These are phyloP conservation scores for Argyra leucocephala DNA, from an alignment of 2,888 invertebrate species.

Conservation along the genomic window DNA sequence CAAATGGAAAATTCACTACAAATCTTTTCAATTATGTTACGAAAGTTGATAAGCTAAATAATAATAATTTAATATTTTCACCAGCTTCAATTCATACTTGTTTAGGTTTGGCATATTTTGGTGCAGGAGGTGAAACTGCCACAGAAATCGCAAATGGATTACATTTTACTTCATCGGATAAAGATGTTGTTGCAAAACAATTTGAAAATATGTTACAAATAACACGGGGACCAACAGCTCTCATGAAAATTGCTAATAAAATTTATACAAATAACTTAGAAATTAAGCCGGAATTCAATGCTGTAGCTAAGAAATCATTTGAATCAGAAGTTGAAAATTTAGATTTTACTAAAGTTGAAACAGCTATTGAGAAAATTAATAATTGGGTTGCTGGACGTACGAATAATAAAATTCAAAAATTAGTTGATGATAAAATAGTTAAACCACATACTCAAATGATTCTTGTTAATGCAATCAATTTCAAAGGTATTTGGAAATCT, in stretches of 20 bases:
- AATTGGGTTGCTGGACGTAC: slow-evolving; percentile 72
- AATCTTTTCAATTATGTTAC: too few species aligned
- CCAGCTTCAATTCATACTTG: slow-evolving; percentile 57
- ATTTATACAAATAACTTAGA: slow-evolving; percentile 54
- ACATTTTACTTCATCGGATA: slow-evolving; percentile 25
- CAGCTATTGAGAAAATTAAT: slow-evolving; percentile 58
- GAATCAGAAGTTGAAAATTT: slow-evolving; percentile 53
- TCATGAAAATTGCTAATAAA: slow-evolving; percentile 62
- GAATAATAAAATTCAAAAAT: slow-evolving; percentile 67
- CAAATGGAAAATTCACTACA: too few species aligned
- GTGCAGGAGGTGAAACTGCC: slow-evolving; percentile 49
- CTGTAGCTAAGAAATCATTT: slow-evolving; percentile 53
- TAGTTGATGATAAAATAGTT: slow-evolving; percentile 55
- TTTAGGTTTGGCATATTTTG: slow-evolving; percentile 61
- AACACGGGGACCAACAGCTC: slow-evolving; percentile 21
- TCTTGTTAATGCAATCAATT: slow-evolving; percentile 76
- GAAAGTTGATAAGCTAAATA: too few species aligned
- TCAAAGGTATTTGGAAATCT: slow-evolving; percentile 67
- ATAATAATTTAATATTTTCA: slow-evolving; percentile 35
- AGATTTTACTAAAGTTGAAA: slow-evolving; percentile 49
- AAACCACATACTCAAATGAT: slow-evolving; percentile 54
- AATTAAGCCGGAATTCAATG: slow-evolving; percentile 48
- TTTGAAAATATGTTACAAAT: slow-evolving; percentile 30
- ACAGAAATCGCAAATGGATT: slow-evolving; percentile 30
- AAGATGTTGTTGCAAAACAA: slow-evolving; percentile 27